Conservation (phyloP, 2,888 invertebrate species). For the Ecdyonurus torrentis region DNA sequence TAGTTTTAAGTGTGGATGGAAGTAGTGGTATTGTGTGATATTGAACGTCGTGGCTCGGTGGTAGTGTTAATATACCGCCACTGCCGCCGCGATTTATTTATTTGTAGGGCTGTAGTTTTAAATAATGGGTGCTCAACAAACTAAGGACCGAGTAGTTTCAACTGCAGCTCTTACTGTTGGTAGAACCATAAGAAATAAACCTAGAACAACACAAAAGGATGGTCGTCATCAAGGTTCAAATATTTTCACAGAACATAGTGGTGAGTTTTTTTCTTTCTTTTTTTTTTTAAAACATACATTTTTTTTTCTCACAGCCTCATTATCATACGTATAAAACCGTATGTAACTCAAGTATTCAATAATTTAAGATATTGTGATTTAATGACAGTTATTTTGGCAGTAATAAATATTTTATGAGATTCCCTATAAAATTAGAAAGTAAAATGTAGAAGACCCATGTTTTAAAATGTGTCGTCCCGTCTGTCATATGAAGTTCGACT, state of each 20-base stretch:
- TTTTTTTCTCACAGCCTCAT: too few species aligned
- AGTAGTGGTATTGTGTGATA: constrained; percentile 9
- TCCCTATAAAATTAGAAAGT: too few species aligned
- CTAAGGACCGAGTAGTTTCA: constrained; percentile 69
- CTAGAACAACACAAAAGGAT: constrained; percentile 54
- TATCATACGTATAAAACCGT: too few species aligned
- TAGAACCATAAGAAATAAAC: constrained; percentile 54
- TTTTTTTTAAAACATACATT: too few species aligned
- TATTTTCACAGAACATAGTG: constrained; percentile 89
- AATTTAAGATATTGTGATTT: too few species aligned
- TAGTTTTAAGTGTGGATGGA: constrained; percentile 10
- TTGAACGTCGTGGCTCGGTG: not conserved
- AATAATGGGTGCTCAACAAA: constrained; percentile 84
- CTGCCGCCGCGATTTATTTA: not conserved
- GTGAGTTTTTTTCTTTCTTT: constrained; percentile 55
- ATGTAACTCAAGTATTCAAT: too few species aligned
- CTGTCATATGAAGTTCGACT: too few species aligned
- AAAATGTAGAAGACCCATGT: too few species aligned
- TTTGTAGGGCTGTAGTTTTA: not conserved
- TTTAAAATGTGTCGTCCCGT: too few species aligned
- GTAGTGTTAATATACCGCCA: not conserved
- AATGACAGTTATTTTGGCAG: too few species aligned
- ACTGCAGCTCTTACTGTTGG: constrained; percentile 35
- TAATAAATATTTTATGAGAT: too few species aligned
- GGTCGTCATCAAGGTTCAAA: constrained; percentile 71